A percentile compares a stretch with the other conserved stretches of the same genome.
Evolutionary conservation across 2,113 vertebrate genomes (phyloP).

Genomic region (Marmota flaviventris): DNA sequence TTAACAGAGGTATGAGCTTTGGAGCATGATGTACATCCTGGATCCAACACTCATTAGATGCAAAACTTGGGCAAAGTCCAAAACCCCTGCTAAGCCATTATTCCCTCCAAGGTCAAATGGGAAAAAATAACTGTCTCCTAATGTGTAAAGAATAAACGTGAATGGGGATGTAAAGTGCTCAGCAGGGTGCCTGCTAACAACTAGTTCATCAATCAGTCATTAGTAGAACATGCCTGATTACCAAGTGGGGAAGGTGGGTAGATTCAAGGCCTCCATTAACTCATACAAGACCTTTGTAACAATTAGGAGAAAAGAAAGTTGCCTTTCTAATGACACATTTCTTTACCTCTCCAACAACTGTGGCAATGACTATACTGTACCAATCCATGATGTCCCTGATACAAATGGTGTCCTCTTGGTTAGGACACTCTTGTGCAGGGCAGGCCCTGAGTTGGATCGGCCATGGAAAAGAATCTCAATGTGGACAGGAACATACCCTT

Average conservation of each 20-base stretch:
- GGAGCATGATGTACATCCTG: neutral
- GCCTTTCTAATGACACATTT: neutral
- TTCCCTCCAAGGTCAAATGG: conserved; percentile 32
- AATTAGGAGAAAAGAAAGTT: neutral
- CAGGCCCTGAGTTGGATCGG: neutral
- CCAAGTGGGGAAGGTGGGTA: neutral
- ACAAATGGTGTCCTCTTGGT: neutral
- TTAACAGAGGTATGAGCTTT: neutral
- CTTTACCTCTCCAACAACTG: neutral
- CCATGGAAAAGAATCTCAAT: neutral
- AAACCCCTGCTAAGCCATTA: conserved; percentile 14
- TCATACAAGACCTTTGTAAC: neutral
- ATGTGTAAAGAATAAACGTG: neutral
- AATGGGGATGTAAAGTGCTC: neutral
- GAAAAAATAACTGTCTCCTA: neutral
- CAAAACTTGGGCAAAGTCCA: conserved; percentile 27
- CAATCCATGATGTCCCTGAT: too few relatives aligned
- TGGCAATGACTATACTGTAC: too few relatives aligned
- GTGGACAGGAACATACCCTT: rapidly evolving
- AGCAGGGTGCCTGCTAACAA: neutral
- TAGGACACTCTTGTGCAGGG: too few relatives aligned
- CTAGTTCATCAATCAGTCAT: neutral
- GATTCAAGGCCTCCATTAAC: neutral
- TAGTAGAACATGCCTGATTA: too few relatives aligned
- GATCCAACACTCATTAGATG: neutral